Percentiles rank a stretch among this genome's conserved stretches.
Evolutionary conservation across 2,888 invertebrate species (phyloP).

Genomic region (Microctonus brassicae): DNA sequence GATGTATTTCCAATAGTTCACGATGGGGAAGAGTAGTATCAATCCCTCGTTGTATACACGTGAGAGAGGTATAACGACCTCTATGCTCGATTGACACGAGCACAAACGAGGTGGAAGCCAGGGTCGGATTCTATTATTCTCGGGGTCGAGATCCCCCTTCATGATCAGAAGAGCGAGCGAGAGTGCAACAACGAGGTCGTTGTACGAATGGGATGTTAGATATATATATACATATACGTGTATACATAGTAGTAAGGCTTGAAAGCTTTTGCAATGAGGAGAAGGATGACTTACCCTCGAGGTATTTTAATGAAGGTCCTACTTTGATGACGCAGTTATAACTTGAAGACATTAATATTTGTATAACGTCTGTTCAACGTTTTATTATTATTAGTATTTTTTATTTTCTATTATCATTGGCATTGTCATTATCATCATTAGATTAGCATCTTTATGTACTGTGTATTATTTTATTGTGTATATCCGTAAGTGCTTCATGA

Average conservation of each 20-base stretch:
- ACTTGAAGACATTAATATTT: neutral
- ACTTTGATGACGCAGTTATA: neutral
- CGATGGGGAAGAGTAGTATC: conserved; percentile 41
- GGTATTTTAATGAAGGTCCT: neutral
- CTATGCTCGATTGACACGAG: conserved; percentile 36
- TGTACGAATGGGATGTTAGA: neutral
- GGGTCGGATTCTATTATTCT: conserved; percentile 36
- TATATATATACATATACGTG: neutral
- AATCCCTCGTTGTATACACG: conserved; percentile 27
- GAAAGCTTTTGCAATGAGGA: neutral
- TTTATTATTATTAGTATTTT: neutral
- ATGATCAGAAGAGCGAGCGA: neutral
- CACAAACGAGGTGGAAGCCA: conserved; percentile 36
- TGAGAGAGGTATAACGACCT: conserved; percentile 35
- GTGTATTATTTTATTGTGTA: too few species aligned
- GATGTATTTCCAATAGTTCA: conserved; percentile 60
- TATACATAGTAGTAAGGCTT: neutral
- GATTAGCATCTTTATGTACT: too few species aligned
- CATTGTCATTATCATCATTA: too few species aligned
- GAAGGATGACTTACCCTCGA: neutral
- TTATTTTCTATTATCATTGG: neutral
- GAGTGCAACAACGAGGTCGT: conserved; percentile 1
- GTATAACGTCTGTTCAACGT: neutral
- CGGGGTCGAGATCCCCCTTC: conserved; percentile 1
- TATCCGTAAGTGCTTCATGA: too few species aligned